Conservation (phyloP, 2,888 invertebrate species). For the Eupithecia exiguata region DNA sequence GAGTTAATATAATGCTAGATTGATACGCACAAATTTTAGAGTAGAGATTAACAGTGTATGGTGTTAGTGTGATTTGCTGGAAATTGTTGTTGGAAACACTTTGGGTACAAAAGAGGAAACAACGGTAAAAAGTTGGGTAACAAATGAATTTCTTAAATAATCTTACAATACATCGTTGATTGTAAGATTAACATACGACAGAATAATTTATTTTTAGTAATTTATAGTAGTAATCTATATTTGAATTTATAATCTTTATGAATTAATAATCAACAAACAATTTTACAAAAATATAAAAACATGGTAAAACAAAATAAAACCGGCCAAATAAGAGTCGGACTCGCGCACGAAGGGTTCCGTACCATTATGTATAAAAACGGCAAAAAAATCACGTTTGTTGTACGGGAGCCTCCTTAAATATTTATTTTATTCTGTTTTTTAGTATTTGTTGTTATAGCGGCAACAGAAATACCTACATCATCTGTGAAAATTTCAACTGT, state of each 20-base stretch:
- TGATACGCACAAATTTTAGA: slow-evolving; percentile 82
- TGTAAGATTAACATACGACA: not conserved
- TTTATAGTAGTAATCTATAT: no score
- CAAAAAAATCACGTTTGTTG: no score
- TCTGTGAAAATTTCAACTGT: no score
- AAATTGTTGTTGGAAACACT: slow-evolving; percentile 44
- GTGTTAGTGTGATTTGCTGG: slow-evolving; percentile 49
- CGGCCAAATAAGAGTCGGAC: no score
- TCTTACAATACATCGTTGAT: not conserved
- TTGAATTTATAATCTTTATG: not conserved
- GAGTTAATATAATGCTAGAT: slow-evolving; percentile 67
- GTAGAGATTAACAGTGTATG: slow-evolving; percentile 63
- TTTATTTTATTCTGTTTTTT: no score
- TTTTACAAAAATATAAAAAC: not conserved
- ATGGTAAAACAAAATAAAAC: no score
- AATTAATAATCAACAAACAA: not conserved
- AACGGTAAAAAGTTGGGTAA: not conserved
- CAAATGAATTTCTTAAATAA: not conserved
- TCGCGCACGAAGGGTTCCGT: no score
- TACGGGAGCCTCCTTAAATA: no score
- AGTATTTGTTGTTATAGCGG: no score
- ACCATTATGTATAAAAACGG: no score
- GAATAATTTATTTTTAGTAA: no score
- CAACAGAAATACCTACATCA: no score
- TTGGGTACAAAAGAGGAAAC: not conserved